Conservation (phyloP, 2,888 invertebrate species). For the Incurvaria masculella region DNA sequence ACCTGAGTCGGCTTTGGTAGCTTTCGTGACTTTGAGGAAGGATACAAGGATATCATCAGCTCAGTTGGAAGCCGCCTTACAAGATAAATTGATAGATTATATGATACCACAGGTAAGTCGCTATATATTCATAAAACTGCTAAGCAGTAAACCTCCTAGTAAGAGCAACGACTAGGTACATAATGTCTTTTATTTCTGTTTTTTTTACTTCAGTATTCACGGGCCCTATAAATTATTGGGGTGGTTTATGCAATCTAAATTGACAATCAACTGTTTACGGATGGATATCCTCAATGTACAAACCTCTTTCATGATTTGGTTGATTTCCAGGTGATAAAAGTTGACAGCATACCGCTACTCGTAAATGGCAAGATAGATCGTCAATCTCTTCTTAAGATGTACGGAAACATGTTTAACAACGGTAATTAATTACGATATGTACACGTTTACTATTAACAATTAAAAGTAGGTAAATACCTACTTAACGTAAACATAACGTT, state of each 20-base stretch:
- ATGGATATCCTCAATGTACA: background rate
- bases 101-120: constrained; percentile 71
- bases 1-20: constrained; percentile 67
- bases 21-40: constrained; percentile 58
- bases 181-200: too few species aligned
- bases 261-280: too few species aligned
- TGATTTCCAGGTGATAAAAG: constrained; percentile 55
- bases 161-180: too few species aligned
- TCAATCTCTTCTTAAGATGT: constrained; percentile 70
- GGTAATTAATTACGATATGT: too few species aligned
- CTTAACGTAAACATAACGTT: too few species aligned
- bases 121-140: background rate
- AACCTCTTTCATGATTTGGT: background rate
- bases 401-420: constrained; percentile 68
- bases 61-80: constrained; percentile 64
- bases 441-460: too few species aligned
- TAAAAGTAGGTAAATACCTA: too few species aligned
- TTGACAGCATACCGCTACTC: constrained; percentile 73
- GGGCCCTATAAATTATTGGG: too few species aligned
- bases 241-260: too few species aligned
- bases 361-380: constrained; percentile 88
- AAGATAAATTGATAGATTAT: constrained; percentile 65
- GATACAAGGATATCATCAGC: constrained; percentile 47
- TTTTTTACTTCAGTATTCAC: too few species aligned
- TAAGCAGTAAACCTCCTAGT: too few species aligned